phyloP scores from a whole-genome alignment of 2,888 invertebrate genomes.

The Orgyia antiqua region DNA sequence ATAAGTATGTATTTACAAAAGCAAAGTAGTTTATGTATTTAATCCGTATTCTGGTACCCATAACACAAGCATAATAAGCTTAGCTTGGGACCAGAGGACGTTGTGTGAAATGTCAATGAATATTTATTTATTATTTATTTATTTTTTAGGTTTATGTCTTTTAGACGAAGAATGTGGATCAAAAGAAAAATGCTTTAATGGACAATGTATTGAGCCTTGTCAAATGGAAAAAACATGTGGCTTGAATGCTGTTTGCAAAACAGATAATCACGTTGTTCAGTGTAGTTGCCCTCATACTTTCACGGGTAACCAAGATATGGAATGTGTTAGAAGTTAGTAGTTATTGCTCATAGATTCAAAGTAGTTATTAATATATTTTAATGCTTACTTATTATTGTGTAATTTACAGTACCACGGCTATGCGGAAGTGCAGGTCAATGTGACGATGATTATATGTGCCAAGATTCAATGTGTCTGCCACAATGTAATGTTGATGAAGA shows the following conservation, averaged over 20 bases:
- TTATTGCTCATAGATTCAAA: not conserved
- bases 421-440: conserved; percentile 86
- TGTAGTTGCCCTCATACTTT: conserved; percentile 92
- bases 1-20: too few species aligned
- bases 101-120: too few species aligned
- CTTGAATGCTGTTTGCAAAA: conserved; percentile 87
- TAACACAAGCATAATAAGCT: too few species aligned
- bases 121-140: too few species aligned
- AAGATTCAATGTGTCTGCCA: conserved; percentile 89
- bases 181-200: conserved; percentile 87
- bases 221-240: conserved; percentile 87
- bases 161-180: conserved; percentile 88
- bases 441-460: conserved; percentile 83
- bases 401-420: conserved; percentile 83
- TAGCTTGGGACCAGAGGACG: too few species aligned
- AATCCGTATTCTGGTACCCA: too few species aligned
- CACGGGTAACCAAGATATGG: conserved; percentile 89
- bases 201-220: conserved; percentile 90
- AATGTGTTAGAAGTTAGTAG: conserved; percentile 88
- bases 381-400: not conserved
- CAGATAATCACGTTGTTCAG: conserved; percentile 84
- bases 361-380: not conserved
- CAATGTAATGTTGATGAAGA: conserved; percentile 86
- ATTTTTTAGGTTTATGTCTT: conserved; percentile 88
- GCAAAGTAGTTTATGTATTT: too few species aligned